Conservation (phyloP, 2,113 vertebrate genomes). For the Leucopternis melanops region DNA sequence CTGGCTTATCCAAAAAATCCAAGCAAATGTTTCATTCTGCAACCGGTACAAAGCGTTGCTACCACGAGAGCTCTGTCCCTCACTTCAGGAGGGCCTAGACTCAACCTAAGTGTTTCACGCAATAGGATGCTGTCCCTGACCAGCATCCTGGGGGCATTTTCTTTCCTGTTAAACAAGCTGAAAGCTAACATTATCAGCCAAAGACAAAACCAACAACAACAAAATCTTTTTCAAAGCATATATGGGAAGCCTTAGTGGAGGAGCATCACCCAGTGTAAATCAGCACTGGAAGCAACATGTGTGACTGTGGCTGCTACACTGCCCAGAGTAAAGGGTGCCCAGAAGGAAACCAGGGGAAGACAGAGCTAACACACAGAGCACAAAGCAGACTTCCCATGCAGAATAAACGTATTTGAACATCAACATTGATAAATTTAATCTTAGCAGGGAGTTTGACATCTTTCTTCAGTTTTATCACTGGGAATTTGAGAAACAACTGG, state of each 20-base stretch:
- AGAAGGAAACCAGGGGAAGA: background rate
- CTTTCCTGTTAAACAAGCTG: background rate
- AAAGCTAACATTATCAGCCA: background rate
- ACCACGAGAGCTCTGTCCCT: background rate
- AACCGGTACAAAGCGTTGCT: background rate
- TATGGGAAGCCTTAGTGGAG: background rate
- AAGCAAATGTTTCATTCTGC: background rate
- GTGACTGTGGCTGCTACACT: too few relatives aligned
- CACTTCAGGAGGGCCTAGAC: fast-evolving
- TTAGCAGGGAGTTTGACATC: background rate
- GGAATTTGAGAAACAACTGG: background rate
- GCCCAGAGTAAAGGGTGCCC: fast-evolving
- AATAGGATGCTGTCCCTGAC: background rate
- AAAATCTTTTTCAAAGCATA: background rate
- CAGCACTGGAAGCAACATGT: background rate
- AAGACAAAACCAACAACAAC: background rate
- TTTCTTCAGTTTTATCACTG: background rate
- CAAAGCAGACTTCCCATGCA: background rate
- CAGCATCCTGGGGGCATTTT: background rate
- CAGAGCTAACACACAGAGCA: background rate
- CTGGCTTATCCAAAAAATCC: background rate
- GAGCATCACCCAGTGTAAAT: background rate
- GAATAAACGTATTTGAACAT: background rate
- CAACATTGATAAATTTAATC: background rate
- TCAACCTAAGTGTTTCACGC: fast-evolving